phyloP scores from a whole-genome alignment of 37 sponge, comb jelly and placozoan species.

The Chondrosia reniformis region DNA sequence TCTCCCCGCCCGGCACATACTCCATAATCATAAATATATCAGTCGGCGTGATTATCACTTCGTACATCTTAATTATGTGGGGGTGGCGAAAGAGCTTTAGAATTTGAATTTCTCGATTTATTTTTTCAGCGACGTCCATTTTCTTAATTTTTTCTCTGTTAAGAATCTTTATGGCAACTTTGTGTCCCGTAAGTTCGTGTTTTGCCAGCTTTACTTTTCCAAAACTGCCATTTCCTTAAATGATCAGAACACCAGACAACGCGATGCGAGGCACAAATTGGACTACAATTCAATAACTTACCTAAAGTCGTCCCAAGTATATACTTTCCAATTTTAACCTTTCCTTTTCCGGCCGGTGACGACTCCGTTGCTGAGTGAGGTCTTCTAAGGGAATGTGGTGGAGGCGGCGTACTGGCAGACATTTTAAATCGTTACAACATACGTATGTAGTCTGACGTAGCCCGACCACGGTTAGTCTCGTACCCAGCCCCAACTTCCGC shows the following conservation, averaged over 20 bases:
- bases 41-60: conserved; percentile 92
- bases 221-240: conserved; percentile 64
- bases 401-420: conserved; percentile 26
- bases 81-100: conserved; percentile 93
- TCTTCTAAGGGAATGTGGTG: conserved; percentile 30
- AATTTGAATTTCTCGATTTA: conserved; percentile 81
- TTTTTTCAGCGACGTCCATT: conserved; percentile 48
- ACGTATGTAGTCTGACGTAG: no score
- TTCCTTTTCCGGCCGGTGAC: neutral
- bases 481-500: no score
- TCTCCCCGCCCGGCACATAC: conserved; percentile 92
- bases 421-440: no score
- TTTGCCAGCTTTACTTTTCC: conserved; percentile 84
- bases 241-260: neutral
- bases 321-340: conserved; percentile 62
- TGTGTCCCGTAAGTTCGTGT: conserved; percentile 88
- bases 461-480: no score
- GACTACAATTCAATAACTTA: neutral
- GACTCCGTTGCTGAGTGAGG: conserved; percentile 24
- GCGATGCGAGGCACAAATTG: neutral
- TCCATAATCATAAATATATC: conserved; percentile 99
- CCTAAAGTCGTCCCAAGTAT: conserved; percentile 77
- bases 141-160: conserved; percentile 81
- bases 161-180: conserved; percentile 95
- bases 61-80: conserved; percentile 97